phyloP scores from a whole-genome alignment of 2,797 vertebrate genomes.

The Acanthornis magna region DNA sequence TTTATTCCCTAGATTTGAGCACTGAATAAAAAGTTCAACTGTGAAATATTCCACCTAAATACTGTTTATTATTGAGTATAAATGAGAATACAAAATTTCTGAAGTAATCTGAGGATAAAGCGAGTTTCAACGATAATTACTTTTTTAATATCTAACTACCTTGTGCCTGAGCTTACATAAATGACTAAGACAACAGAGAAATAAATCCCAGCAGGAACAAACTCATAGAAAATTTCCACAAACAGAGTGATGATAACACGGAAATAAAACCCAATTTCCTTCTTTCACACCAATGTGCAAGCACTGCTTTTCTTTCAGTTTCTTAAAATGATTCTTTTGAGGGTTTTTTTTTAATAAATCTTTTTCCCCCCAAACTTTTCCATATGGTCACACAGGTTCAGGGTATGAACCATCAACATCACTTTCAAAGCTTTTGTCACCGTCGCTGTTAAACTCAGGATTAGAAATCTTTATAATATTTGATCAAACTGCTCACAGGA shows the following conservation, averaged over 20 bases:
- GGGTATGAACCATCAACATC: rapidly evolving
- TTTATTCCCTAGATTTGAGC: neutral
- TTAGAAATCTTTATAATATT: neutral
- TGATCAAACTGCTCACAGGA: neutral
- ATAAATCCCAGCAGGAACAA: neutral
- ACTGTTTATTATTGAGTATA: neutral
- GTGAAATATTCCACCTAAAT: neutral
- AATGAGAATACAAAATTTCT: neutral
- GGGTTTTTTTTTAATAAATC: neutral
- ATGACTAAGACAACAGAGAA: neutral
- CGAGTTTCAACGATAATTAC: neutral
- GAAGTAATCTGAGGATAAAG: neutral
- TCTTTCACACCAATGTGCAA: neutral
- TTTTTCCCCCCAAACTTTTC: neutral
- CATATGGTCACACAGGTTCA: neutral
- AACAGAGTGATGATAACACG: neutral
- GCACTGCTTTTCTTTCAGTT: neutral
- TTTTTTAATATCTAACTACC: neutral
- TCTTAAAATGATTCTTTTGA: neutral
- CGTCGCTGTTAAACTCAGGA: neutral
- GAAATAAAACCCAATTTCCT: neutral
- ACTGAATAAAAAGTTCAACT: neutral
- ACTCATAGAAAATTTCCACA: neutral
- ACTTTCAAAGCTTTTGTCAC: neutral
- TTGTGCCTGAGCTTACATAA: neutral